These are phyloP conservation scores for Nannobrachium achirus DNA, from an alignment of 2,113 vertebrate species.

Conservation along the genomic window DNA sequence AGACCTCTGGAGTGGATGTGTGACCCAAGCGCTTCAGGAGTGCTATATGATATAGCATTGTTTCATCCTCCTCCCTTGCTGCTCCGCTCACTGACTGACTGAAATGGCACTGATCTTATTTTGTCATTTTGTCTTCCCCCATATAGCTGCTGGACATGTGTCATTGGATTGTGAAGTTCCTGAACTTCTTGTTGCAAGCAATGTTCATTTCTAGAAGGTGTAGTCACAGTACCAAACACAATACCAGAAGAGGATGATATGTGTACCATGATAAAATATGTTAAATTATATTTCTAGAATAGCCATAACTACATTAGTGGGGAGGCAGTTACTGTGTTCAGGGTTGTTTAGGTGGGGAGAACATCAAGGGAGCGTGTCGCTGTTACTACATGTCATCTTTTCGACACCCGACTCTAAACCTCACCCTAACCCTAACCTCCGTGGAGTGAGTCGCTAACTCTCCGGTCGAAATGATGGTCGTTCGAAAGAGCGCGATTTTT, in stretches of 20 bases:
- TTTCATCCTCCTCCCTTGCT: background rate
- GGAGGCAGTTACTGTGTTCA: too few species aligned
- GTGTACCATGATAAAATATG: background rate
- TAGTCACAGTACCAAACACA: background rate
- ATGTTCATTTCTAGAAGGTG: background rate
- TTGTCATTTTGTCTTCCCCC: background rate
- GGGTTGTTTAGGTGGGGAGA: too few species aligned
- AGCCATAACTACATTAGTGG: too few species aligned
- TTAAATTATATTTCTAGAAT: too few species aligned
- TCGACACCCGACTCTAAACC: too few species aligned
- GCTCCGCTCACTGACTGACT: background rate
- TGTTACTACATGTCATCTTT: too few species aligned
- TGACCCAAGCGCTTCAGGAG: slow-evolving; percentile 49
- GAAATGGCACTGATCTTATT: background rate
- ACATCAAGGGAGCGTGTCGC: too few species aligned
- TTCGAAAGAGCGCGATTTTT: too few species aligned
- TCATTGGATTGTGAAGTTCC: background rate
- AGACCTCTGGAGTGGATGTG: slow-evolving; percentile 53
- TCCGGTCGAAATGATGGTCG: too few species aligned
- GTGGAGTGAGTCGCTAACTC: too few species aligned
- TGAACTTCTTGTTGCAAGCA: background rate
- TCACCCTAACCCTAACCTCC: too few species aligned
- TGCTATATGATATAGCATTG: slow-evolving; percentile 16
- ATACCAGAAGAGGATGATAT: background rate
- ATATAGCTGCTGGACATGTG: background rate